phyloP scores from a whole-genome alignment of 2,888 invertebrate genomes.

The Thecocarcelia acutangulata region DNA sequence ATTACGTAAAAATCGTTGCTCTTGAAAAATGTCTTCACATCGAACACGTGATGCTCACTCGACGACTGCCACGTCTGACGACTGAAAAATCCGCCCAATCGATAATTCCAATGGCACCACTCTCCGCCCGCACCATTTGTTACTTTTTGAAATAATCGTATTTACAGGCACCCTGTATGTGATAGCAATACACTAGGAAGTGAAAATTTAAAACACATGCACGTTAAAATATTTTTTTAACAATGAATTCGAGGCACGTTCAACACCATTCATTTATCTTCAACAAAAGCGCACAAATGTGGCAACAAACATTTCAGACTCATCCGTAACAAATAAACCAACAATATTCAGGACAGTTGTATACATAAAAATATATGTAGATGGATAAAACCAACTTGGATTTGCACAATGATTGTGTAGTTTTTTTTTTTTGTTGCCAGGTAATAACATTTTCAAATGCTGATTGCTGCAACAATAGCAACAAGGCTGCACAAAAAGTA shows the following conservation, averaged over 20 bases:
- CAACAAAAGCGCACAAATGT: constrained; percentile 25
- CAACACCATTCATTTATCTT: constrained; percentile 47
- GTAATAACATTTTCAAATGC: constrained; percentile 54
- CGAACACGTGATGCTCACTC: too few species aligned
- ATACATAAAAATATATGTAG: not conserved
- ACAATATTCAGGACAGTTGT: constrained; percentile 29
- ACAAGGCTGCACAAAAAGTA: not conserved
- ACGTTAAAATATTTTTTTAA: not conserved
- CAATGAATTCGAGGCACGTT: constrained; percentile 59
- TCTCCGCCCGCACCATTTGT: too few species aligned
- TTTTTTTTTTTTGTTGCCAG: constrained; percentile 13
- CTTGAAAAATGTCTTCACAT: too few species aligned
- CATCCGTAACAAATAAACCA: constrained; percentile 11
- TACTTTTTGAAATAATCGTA: too few species aligned
- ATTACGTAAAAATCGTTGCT: too few species aligned
- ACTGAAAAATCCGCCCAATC: too few species aligned
- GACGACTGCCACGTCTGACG: too few species aligned
- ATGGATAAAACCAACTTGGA: constrained; percentile 20
- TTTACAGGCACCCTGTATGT: too few species aligned
- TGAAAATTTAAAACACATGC: too few species aligned
- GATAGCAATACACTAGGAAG: too few species aligned
- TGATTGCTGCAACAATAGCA: constrained; percentile 50
- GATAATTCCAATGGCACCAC: too few species aligned
- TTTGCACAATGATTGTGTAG: constrained; percentile 46
- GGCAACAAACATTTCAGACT: constrained; percentile 24